Percentiles rank a stretch among this genome's conserved stretches.
These are phyloP conservation scores for Formica exsecta DNA, from an alignment of 1,140 invertebrate genomes.

Conservation along the genomic window DNA sequence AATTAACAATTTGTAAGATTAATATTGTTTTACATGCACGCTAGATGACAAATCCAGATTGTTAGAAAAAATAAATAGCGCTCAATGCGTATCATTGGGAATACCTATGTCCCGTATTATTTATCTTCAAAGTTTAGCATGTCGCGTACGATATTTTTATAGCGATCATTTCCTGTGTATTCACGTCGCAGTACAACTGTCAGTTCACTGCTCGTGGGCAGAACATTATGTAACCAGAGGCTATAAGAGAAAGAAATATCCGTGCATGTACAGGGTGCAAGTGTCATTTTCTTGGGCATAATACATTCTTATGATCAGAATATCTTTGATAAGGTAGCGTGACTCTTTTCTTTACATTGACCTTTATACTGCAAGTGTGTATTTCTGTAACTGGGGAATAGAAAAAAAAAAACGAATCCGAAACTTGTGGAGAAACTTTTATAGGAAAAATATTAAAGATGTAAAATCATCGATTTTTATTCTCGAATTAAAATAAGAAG, in stretches of 20 bases:
- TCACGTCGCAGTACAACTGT: slow-evolving; percentile 31
- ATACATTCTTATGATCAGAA: slow-evolving; percentile 4
- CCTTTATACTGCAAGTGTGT: not conserved
- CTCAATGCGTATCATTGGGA: not conserved
- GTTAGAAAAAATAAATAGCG: not conserved
- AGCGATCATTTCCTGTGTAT: slow-evolving; percentile 28
- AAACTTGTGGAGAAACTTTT: not conserved
- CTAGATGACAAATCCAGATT: not conserved
- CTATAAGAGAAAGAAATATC: slow-evolving; percentile 32
- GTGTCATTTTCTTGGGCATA: slow-evolving; percentile 32
- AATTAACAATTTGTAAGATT: not conserved
- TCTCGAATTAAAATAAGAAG: too few relatives aligned
- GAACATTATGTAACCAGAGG: not conserved
- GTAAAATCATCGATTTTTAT: not conserved
- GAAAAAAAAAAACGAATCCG: not conserved
- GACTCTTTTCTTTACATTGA: slow-evolving; percentile 15
- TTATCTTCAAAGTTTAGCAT: slow-evolving; percentile 37
- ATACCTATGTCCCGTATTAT: slow-evolving; percentile 10
- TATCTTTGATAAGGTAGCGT: slow-evolving; percentile 21
- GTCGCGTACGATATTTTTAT: slow-evolving; percentile 30
- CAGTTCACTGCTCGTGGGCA: not conserved
- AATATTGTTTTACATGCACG: too few relatives aligned
- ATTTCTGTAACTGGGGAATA: slow-evolving; percentile 32
- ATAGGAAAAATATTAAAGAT: not conserved
- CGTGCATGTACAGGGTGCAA: not conserved